Evolutionary conservation across 2,113 vertebrate species (phyloP).

Genomic region (Procavia capensis): DNA sequence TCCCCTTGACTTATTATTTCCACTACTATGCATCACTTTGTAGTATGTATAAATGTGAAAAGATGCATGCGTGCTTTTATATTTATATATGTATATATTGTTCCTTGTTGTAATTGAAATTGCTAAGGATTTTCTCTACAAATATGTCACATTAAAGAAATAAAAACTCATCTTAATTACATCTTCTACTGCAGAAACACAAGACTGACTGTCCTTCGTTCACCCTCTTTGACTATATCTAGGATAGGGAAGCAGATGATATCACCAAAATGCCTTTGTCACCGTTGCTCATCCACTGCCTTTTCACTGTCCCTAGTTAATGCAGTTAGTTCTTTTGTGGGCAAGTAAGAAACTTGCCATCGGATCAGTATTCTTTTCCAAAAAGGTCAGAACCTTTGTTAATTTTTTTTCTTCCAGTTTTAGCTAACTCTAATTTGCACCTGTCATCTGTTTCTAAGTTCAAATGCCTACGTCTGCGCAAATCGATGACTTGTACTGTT

Average conservation of each 20-base stretch:
- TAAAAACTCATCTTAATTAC: background rate
- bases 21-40: background rate
- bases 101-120: background rate
- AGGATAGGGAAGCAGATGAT: background rate
- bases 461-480: background rate
- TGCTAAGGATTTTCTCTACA: background rate
- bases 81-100: background rate
- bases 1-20: background rate
- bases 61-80: background rate
- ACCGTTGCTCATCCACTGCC: background rate
- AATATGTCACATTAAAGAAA: background rate
- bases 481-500: background rate
- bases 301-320: background rate
- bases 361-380: background rate
- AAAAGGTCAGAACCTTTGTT: background rate
- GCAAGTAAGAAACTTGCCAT: slow-evolving; percentile 17
- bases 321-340: background rate
- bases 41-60: background rate
- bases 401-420: background rate
- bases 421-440: slow-evolving; percentile 32
- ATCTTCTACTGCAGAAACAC: background rate
- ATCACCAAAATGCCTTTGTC: background rate
- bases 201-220: background rate
- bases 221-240: background rate
- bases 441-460: slow-evolving; percentile 18